Percentiles rank a stretch among this genome's conserved stretches.
Evolutionary conservation across 2,797 vertebrate genomes (phyloP).

Genomic region (Lepus townsendii): DNA sequence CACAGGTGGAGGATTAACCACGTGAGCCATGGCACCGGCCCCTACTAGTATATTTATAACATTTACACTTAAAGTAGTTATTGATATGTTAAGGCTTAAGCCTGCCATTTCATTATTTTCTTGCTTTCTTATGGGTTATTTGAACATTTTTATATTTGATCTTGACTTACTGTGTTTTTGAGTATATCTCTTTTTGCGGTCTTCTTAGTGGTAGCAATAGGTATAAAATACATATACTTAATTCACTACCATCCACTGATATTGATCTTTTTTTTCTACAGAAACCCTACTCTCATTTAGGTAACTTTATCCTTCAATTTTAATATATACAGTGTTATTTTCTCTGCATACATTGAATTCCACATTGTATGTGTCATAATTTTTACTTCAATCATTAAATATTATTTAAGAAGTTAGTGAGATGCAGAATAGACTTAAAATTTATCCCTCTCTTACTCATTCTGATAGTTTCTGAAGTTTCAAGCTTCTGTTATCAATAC

Average conservation of each 20-base stretch:
- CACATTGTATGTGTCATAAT: not conserved
- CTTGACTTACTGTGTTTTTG: not conserved
- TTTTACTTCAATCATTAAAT: not conserved
- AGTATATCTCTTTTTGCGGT: not conserved
- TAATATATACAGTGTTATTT: not conserved
- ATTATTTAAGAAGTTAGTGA: not conserved
- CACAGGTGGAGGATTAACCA: too few relatives aligned
- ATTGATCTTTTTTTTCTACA: not conserved
- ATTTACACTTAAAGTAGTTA: slow-evolving; percentile 18
- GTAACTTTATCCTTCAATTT: not conserved
- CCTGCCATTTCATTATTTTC: not conserved
- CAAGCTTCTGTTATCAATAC: not conserved
- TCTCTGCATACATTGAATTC: not conserved
- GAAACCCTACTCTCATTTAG: not conserved
- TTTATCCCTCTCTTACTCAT: not conserved
- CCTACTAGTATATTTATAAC: not conserved
- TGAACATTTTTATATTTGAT: not conserved
- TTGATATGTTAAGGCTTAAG: not conserved
- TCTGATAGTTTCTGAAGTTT: not conserved
- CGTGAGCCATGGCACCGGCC: too few relatives aligned
- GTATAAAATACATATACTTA: not conserved
- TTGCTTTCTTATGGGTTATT: not conserved
- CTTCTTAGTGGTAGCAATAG: slow-evolving; percentile 20
- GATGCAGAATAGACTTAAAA: not conserved
- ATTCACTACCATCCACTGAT: not conserved